phyloP scores from a whole-genome alignment of 2,797 vertebrate genomes.

The Poeciliopsis turneri region DNA sequence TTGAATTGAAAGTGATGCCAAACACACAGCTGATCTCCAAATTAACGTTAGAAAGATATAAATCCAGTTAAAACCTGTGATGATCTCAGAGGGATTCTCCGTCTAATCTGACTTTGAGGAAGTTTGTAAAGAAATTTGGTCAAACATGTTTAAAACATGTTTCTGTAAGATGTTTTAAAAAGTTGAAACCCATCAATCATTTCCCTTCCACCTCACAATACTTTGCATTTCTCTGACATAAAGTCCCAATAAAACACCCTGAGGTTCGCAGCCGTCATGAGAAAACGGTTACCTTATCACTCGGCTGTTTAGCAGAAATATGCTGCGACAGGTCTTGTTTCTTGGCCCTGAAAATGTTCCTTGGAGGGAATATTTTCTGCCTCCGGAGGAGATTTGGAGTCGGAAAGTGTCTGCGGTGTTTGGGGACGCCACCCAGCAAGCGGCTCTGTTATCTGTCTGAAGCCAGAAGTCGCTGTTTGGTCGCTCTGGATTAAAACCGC shows the following conservation, averaged over 20 bases:
- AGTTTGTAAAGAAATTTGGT: background rate
- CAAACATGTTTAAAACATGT: no score
- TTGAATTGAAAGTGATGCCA: background rate
- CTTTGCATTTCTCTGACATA: background rate
- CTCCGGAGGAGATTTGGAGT: background rate
- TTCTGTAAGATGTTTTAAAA: background rate
- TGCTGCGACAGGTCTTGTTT: background rate
- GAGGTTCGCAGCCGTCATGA: background rate
- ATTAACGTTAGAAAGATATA: background rate
- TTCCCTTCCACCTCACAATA: background rate
- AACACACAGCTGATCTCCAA: no score
- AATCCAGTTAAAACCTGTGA: background rate
- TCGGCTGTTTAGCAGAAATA: background rate
- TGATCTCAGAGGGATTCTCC: background rate
- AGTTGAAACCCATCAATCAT: background rate
- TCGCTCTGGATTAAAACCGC: background rate
- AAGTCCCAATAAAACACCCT: background rate
- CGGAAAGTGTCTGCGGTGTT: background rate
- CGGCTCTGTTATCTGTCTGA: conserved; percentile 1
- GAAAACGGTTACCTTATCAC: background rate
- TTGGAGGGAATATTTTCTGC: background rate
- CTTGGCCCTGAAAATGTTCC: background rate
- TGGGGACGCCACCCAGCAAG: background rate
- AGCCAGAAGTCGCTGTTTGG: conserved; percentile 6
- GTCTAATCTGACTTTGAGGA: background rate